Conservation (phyloP, 2,888 invertebrate genomes). For the Bibio marci region DNA sequence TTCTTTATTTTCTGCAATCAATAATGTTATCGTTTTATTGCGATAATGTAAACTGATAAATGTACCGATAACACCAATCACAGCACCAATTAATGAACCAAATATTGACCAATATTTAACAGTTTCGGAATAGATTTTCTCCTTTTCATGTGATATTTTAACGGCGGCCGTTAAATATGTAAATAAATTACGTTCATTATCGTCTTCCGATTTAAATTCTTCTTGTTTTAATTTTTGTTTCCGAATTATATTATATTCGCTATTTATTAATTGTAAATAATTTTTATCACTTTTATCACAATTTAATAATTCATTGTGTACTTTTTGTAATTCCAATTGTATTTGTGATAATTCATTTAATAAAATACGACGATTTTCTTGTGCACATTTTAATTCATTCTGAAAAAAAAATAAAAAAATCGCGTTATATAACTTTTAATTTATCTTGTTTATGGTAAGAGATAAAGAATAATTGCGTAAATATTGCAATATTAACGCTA, state of each 20-base stretch:
- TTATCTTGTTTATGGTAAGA: no score
- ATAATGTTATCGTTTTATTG: not conserved
- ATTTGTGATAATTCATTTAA: constrained; percentile 2
- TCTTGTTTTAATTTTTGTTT: constrained; percentile 43
- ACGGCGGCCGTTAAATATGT: constrained; percentile 55
- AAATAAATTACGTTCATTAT: constrained; percentile 58
- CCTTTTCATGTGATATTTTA: constrained; percentile 66
- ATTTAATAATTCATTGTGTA: constrained; percentile 1
- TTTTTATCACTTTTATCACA: constrained; percentile 2
- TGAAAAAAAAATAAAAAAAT: no score
- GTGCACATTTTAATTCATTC: constrained; percentile 2
- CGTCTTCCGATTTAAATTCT: constrained; percentile 46
- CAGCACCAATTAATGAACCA: constrained; percentile 35
- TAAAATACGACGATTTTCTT: constrained; percentile 1
- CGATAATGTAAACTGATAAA: constrained; percentile 2
- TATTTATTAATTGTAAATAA: constrained; percentile 4
- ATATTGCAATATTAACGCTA: no score
- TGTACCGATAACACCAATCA: constrained; percentile 1
- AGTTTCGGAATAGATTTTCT: constrained; percentile 61
- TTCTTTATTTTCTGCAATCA: no score
- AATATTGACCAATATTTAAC: constrained; percentile 74
- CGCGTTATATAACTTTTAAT: no score
- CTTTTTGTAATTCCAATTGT: constrained; percentile 2
- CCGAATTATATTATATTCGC: constrained; percentile 32
- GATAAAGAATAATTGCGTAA: no score